Percentiles rank a stretch among this genome's conserved stretches.
Conservation (phyloP, 2,888 invertebrate species). For the Mongoloraphidia duomilia region DNA sequence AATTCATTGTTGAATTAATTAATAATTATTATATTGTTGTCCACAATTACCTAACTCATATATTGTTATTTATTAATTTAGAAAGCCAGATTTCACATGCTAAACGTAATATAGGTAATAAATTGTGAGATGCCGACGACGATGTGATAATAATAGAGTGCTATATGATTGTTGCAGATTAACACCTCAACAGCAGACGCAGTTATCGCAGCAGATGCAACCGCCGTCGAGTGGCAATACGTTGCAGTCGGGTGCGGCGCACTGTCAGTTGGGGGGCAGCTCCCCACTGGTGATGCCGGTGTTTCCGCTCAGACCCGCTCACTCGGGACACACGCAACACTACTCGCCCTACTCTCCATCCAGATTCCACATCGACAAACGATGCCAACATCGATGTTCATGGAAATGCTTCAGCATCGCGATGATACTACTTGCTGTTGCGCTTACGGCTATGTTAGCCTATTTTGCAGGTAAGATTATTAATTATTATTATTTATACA, state of each 20-base stretch:
- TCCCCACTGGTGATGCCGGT: conserved; percentile 77
- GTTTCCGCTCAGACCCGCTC: conserved; percentile 60
- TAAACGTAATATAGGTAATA: no score
- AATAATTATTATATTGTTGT: no score
- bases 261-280: conserved; percentile 52
- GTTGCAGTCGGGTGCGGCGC: conserved; percentile 37
- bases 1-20: no score
- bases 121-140: no score
- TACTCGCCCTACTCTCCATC: conserved; percentile 85
- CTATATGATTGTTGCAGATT: conserved; percentile 29
- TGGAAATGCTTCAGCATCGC: conserved; percentile 94
- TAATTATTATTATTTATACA: no score
- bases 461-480: conserved; percentile 78
- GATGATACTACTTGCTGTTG: conserved; percentile 79
- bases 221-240: conserved; percentile 43
- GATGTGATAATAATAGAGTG: no score
- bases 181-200: conserved; percentile 36
- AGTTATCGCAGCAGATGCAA: conserved; percentile 36
- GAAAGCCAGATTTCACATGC: no score
- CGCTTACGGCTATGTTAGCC: conserved; percentile 82
- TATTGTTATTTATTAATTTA: no score
- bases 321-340: conserved; percentile 53
- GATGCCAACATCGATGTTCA: conserved; percentile 85
- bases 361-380: conserved; percentile 87
- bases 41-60: no score